Evolutionary conservation across 2,888 invertebrate genomes (phyloP), one percentile per base, ranked within the genome.

Genomic region (Protodeltote pygarga): DNA sequence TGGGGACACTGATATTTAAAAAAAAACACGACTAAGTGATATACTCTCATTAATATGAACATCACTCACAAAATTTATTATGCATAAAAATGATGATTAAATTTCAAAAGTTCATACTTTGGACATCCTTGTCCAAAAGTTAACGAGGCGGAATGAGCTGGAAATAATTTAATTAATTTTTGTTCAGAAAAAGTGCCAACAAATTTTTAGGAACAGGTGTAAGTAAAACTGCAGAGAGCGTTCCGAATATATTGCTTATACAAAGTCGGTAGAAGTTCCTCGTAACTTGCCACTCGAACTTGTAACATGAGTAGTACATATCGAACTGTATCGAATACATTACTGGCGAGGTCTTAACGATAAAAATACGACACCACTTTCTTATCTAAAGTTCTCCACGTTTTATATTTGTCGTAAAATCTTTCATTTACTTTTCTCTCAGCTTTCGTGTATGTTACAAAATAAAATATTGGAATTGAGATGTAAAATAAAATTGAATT

Each of bases 391-490:
- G 42, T 52, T 46, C 24, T 16, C 33, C 47, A 20, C 40, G 40
- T 60, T 65, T 65, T 60, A 65, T 51, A 65, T 42, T 63, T 37
- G 44, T 54, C 54, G 45, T 68, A 65, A 68, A 65, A 46, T 53
- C 33, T 65, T 65, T 68, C 50, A 60, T 65, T 60, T 60, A 42
- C 42, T 54, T 50, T 54, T 27, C 51, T 35, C 38, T 39, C 39
- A 27, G 19, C 27, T 37, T 38, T 61, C 20, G 17, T 11, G n/a
- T 45, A 33, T 35, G 17, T 34, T 15, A 24, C n/a, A 32, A 51
- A 62, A 62, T 46, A 35, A 44, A 41, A 62, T 60, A 58, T 55
- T 27, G 35, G 20, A 16, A 55, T 50, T 25, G 55, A 55, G 62
- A 28, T 42, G 32, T 51, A 37, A 50, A 53, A 62, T 39, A 33